phyloP scores from a whole-genome alignment of 2,113 vertebrate genomes.

The Vanacampus margaritifer region DNA sequence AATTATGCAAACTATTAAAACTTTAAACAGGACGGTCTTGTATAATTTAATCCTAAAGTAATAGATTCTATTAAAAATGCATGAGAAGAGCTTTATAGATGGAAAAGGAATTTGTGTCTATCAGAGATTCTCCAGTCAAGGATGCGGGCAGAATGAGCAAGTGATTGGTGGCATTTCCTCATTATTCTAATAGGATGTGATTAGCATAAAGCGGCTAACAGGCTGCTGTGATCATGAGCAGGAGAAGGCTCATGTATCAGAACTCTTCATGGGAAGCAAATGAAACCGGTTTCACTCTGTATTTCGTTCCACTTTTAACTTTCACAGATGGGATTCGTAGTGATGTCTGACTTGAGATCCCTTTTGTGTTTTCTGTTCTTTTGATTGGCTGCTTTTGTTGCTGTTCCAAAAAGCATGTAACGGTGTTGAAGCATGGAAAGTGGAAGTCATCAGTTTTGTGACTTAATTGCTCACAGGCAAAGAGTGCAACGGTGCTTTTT shows the following conservation, averaged over 20 bases:
- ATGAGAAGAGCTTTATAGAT: slow-evolving; percentile 79
- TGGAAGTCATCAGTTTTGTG: slow-evolving; percentile 56
- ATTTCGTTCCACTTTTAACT: slow-evolving; percentile 31
- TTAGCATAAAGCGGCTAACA: slow-evolving; percentile 57
- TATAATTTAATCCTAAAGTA: slow-evolving; percentile 84
- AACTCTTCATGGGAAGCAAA: slow-evolving; percentile 20
- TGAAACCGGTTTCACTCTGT: slow-evolving; percentile 32
- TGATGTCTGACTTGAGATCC: slow-evolving; percentile 26
- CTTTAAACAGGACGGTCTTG: slow-evolving; percentile 78
- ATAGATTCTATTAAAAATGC: slow-evolving; percentile 82
- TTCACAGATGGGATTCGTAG: slow-evolving; percentile 28
- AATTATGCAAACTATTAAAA: slow-evolving; percentile 82
- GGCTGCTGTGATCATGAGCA: slow-evolving; percentile 46
- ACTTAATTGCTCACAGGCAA: slow-evolving; percentile 52
- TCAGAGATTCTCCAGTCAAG: slow-evolving; percentile 71
- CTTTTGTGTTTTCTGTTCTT: slow-evolving; percentile 36
- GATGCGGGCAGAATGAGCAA: slow-evolving; percentile 64
- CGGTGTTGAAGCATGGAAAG: slow-evolving; percentile 58
- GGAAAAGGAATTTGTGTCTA: slow-evolving; percentile 79
- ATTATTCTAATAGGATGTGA: slow-evolving; percentile 75
- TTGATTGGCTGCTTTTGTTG: slow-evolving; percentile 55
- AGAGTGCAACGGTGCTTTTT: slow-evolving; percentile 34
- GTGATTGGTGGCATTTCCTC: slow-evolving; percentile 64
- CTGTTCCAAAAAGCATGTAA: slow-evolving; percentile 48
- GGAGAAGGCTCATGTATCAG: slow-evolving; percentile 10